Percentiles rank a stretch among this genome's conserved stretches.
Conservation (phyloP, 2,797 vertebrate species). For the Sternotherus odoratus region DNA sequence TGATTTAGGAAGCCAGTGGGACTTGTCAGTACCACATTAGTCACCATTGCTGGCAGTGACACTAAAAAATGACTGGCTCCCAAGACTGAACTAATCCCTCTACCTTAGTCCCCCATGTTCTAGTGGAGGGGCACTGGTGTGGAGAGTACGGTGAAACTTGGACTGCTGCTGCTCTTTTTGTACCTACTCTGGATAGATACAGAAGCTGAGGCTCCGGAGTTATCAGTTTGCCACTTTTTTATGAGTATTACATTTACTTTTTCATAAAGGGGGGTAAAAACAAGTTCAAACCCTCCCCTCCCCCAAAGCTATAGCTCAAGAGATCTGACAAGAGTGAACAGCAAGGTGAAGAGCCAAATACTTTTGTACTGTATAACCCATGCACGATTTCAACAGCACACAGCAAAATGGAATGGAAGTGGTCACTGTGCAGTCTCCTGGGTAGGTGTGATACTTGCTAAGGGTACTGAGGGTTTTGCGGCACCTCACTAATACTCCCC, state of each 20-base stretch:
- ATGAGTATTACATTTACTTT: background rate
- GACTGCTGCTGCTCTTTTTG: background rate
- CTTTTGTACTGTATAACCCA: no score
- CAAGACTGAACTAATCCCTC: background rate
- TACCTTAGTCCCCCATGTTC: background rate
- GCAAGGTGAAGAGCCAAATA: background rate
- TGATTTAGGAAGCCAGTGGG: rapidly evolving
- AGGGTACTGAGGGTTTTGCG: no score
- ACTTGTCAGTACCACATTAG: background rate
- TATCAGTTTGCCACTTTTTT: background rate
- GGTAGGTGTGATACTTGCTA: no score
- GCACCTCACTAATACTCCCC: no score
- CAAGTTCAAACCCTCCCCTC: background rate
- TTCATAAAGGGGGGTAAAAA: background rate
- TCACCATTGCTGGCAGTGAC: no score
- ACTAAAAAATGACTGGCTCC: background rate
- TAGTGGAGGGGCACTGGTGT: background rate
- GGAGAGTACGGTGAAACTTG: background rate
- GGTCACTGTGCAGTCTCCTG: background rate
- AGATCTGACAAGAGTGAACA: background rate
- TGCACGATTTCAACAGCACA: background rate
- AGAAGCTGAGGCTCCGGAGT: background rate
- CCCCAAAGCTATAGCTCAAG: background rate
- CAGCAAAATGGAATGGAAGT: background rate
- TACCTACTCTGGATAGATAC: background rate